A percentile compares a stretch with the other conserved stretches of the same genome.
Evolutionary conservation across 2,113 vertebrate species (phyloP).

Genomic region (Myiopsitta monachus): DNA sequence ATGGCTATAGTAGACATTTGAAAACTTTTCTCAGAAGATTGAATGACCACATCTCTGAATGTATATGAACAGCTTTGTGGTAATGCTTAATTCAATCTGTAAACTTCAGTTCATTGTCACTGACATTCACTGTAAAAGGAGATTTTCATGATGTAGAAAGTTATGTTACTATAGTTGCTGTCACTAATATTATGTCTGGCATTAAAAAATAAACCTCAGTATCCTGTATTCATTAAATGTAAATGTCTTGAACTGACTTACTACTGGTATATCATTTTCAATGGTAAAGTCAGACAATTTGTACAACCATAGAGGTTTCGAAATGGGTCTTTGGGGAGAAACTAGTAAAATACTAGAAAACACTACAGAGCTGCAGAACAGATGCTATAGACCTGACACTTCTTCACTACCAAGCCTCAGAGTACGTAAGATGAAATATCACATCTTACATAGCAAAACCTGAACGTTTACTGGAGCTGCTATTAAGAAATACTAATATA

Average conservation of each 20-base stretch:
- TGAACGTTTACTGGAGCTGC: background rate
- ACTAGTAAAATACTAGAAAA: constrained; percentile 51
- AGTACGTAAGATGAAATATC: background rate
- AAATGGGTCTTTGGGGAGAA: constrained; percentile 4
- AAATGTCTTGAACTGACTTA: background rate
- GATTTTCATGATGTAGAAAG: background rate
- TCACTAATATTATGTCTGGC: background rate
- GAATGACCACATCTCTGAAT: background rate
- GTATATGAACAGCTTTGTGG: background rate
- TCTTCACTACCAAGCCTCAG: background rate
- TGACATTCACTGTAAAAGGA: background rate
- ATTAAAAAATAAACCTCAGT: constrained; percentile 25
- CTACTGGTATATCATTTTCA: constrained; percentile 43
- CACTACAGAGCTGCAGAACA: constrained; percentile 40
- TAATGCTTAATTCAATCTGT: background rate
- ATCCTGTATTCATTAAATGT: constrained; percentile 34
- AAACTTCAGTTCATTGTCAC: background rate
- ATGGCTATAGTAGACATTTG: background rate
- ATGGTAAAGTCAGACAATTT: background rate
- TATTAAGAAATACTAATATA: background rate
- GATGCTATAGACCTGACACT: background rate
- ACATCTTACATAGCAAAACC: background rate
- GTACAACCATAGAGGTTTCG: background rate
- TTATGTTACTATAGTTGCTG: background rate
- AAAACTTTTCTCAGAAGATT: background rate